Conservation (phyloP, 2,113 vertebrate species). For the Sapajus apella region DNA sequence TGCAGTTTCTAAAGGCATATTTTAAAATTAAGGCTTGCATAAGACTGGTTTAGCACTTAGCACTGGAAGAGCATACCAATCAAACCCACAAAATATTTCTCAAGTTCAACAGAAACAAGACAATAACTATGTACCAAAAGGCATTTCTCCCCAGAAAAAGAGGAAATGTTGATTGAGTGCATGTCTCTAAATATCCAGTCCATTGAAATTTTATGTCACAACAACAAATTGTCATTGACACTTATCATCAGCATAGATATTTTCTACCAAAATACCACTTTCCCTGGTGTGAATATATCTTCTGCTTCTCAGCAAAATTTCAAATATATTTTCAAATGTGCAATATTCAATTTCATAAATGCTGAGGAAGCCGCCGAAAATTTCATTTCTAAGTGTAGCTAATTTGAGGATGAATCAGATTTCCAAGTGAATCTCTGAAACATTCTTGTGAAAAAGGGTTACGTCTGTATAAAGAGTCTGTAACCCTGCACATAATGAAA, state of each 20-base stretch:
- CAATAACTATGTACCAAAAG: not conserved
- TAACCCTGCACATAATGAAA: not conserved
- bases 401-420: conserved; percentile 35
- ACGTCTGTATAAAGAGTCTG: not conserved
- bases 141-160: not conserved
- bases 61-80: not conserved
- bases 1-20: conserved; percentile 48
- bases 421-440: conserved; percentile 38
- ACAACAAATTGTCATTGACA: conserved; percentile 26
- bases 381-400: conserved; percentile 32
- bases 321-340: conserved; percentile 42
- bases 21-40: conserved; percentile 49
- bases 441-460: not conserved
- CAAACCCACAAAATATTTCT: not conserved
- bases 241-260: conserved; percentile 29
- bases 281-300: conserved; percentile 29
- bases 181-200: conserved; percentile 40
- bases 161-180: conserved; percentile 35
- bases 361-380: not conserved
- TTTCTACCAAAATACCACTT: conserved; percentile 42
- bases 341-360: conserved; percentile 27
- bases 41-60: not conserved
- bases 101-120: not conserved
- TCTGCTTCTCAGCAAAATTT: conserved; percentile 37
- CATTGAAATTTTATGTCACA: conserved; percentile 55